Evolutionary conservation across 2,797 vertebrate genomes (phyloP).

Genomic region (Melanotaenia trifasciata): DNA sequence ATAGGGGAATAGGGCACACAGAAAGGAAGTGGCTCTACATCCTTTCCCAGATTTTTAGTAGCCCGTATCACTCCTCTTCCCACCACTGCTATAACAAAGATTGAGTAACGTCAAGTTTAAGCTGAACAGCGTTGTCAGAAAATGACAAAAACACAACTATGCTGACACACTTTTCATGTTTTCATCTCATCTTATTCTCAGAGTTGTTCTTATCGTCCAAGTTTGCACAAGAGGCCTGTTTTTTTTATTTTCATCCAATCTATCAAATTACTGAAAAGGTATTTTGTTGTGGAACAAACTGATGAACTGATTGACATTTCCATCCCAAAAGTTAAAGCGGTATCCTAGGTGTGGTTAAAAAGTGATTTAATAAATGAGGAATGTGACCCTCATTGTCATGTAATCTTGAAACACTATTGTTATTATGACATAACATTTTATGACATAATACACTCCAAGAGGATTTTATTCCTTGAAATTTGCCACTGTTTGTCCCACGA

Average conservation of each 20-base stretch:
- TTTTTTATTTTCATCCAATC: background rate
- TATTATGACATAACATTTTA: conserved; percentile 50
- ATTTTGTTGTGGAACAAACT: background rate
- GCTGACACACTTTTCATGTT: background rate
- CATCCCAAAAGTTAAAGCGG: background rate
- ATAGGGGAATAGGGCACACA: conserved; percentile 52
- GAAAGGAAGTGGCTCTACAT: conserved; percentile 72
- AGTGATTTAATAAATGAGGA: background rate
- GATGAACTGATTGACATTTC: background rate
- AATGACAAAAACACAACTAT: background rate
- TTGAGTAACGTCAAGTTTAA: background rate
- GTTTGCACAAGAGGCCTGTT: background rate
- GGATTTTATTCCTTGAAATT: conserved; percentile 31
- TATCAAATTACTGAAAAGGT: background rate
- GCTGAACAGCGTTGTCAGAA: background rate
- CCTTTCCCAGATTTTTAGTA: conserved; percentile 70
- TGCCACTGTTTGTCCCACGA: background rate
- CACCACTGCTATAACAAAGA: conserved; percentile 24
- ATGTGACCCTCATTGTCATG: background rate
- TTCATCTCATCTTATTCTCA: background rate
- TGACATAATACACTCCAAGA: conserved; percentile 41
- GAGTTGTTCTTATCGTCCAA: background rate
- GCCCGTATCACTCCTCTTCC: conserved; percentile 45
- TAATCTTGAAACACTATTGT: conserved; percentile 18
- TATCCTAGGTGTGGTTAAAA: background rate